Conservation (phyloP, 2,888 invertebrate genomes). For the Agriopis marginaria region DNA sequence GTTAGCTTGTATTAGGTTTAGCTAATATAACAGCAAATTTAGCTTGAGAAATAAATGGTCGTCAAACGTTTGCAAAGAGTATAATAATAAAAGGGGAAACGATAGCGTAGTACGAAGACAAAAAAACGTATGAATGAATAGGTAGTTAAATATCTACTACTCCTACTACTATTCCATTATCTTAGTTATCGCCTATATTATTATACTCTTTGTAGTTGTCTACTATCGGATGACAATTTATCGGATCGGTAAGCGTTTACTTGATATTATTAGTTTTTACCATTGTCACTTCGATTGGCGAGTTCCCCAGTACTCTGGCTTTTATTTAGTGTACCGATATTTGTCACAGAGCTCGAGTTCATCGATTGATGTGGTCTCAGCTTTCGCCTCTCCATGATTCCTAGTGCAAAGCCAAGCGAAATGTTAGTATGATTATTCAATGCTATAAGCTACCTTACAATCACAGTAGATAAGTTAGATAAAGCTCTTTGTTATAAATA, state of each 20-base stretch:
- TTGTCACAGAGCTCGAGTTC: slow-evolving; percentile 59
- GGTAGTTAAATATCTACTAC: no score
- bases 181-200: no score
- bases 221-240: no score
- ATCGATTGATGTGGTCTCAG: slow-evolving; percentile 76
- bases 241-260: neutral
- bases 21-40: no score
- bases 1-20: no score
- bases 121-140: no score
- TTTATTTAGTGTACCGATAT: slow-evolving; percentile 78
- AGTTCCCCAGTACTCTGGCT: slow-evolving; percentile 86
- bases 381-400: slow-evolving; percentile 81
- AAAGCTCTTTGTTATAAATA: neutral
- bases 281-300: slow-evolving; percentile 79
- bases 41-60: no score
- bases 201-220: no score
- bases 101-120: no score
- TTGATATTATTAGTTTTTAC: slow-evolving; percentile 40
- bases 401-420: slow-evolving; percentile 66
- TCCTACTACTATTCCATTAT: no score
- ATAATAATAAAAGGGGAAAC: no score
- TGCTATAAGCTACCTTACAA: slow-evolving; percentile 15
- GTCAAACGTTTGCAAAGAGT: no score
- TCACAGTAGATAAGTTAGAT: neutral
- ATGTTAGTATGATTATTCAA: slow-evolving; percentile 50